phyloP scores from a whole-genome alignment of 2,888 invertebrate species.

The Nasonia oneida region DNA sequence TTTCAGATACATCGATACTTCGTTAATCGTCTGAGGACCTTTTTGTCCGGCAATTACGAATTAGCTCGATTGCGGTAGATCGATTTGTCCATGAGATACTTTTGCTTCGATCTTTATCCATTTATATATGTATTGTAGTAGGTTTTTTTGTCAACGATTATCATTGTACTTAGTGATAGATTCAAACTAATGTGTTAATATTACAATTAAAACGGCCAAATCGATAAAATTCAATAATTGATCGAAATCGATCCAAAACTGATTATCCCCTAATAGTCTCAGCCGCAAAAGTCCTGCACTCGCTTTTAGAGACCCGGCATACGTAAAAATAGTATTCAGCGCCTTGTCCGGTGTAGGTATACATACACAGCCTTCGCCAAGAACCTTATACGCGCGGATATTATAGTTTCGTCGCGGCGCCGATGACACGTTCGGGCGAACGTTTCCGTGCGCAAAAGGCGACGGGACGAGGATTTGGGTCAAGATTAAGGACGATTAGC shows the following conservation, averaged over 20 bases:
- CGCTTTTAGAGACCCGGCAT: not conserved
- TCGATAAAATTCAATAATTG: too few relatives aligned
- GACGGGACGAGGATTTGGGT: constrained; percentile 33
- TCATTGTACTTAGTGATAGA: not conserved
- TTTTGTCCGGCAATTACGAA: constrained; percentile 28
- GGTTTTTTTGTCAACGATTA: not conserved
- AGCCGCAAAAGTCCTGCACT: constrained; percentile 15
- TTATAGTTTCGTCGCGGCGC: not conserved
- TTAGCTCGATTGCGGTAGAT: constrained; percentile 36
- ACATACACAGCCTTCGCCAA: not conserved
- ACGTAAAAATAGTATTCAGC: not conserved
- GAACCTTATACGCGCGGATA: constrained; percentile 16
- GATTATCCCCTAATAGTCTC: not conserved
- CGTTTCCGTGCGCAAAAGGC: constrained; percentile 19
- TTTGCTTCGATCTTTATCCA: not conserved
- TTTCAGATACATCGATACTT: not conserved
- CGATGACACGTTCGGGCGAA: not conserved
- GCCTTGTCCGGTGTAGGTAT: not conserved
- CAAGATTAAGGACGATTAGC: constrained; percentile 41
- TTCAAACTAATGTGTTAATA: too few relatives aligned
- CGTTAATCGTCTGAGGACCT: constrained; percentile 3
- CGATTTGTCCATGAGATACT: constrained; percentile 35
- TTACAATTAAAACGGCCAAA: too few relatives aligned
- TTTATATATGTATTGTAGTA: not conserved
- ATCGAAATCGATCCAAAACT: not conserved